Evolutionary conservation across 2,888 invertebrate species (phyloP), one percentile per base, ranked within the genome.

Genomic region (Mesorhabditis spiculigera): DNA sequence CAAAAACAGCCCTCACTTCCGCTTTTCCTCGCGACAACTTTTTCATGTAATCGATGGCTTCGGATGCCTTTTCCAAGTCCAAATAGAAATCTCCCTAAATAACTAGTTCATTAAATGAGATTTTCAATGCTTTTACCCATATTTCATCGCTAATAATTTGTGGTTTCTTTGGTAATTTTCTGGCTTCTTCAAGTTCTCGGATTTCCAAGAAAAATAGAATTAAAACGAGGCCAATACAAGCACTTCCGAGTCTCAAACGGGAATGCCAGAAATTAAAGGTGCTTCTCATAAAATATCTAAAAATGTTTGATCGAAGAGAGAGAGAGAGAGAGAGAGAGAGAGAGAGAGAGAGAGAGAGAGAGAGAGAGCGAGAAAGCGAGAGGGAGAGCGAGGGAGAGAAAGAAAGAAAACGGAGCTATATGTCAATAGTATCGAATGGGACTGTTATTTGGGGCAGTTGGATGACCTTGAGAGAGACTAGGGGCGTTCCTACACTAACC

Each of bases 1-100:
- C 80, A 5, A 76, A 69, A 6, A 81, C 75, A 13, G 77, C 70
- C 8, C 74, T 66, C 4, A 75, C 75, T 6, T 71, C 66, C 5
- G 81, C 80, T 63, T 63, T 65, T n/a, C 67, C 65, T 63, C 66
- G 43, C 62, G 70, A 66, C 70, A 72, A 67, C 13, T 65, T 44
- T 72, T 74, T 70, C 66, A 74, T 42, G 50, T 72, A 74, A 50
- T 10, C n/a, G 58, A 50, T 50, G 10, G 58, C 58, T 50, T 50
- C 58, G n/a, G n/a, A n/a, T 13, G 58, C 58, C n/a, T 50, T 50
- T 50, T n/a, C n/a, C 10, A 10, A 13, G n/a, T 50, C 58, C n/a
- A 13, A 10, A 50, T 2, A 50, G 3, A 50, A 50, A 50, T 50
- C 58, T 50, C 58, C 58, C 58, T 50, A 50, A 50, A 13, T 2